Evolutionary conservation across 2,888 invertebrate species (phyloP).

Genomic region (Dioctria rufipes): DNA sequence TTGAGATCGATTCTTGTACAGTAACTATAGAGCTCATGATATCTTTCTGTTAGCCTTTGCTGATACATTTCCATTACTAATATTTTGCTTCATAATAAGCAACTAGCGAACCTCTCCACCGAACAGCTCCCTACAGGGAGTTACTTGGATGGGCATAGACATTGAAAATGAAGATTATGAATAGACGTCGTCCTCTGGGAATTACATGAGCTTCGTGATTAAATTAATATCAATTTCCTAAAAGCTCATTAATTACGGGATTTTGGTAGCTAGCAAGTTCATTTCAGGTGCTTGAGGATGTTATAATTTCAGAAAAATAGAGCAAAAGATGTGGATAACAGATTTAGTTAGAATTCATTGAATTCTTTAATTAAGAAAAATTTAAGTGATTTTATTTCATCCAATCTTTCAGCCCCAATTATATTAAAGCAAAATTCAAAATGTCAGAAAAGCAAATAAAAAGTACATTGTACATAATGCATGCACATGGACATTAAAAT

Average conservation of each 20-base stretch:
- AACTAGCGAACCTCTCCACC: neutral
- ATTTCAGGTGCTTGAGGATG: slow-evolving; percentile 22
- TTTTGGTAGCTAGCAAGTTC: slow-evolving; percentile 36
- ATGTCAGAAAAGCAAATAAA: slow-evolving; percentile 9
- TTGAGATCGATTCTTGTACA: neutral
- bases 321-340: too few relatives aligned
- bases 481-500: neutral
- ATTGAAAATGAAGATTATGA: slow-evolving; percentile 49
- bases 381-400: slow-evolving; percentile 11
- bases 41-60: slow-evolving; percentile 4
- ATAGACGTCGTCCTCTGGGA: slow-evolving; percentile 49
- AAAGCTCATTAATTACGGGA: slow-evolving; percentile 55
- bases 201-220: slow-evolving; percentile 52
- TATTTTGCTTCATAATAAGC: slow-evolving; percentile 1
- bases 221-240: slow-evolving; percentile 54
- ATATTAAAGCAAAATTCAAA: slow-evolving; percentile 10
- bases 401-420: slow-evolving; percentile 1
- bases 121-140: neutral
- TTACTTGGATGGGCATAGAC: slow-evolving; percentile 15
- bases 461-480: slow-evolving; percentile 3
- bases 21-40: neutral
- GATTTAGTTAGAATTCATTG: too few relatives aligned
- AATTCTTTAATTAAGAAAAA: neutral
- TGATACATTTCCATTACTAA: slow-evolving; percentile 38
- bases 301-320: neutral